These are phyloP conservation scores for Eupelmus urozonus DNA, from an alignment of 2,888 invertebrate species.

Conservation along the genomic window DNA sequence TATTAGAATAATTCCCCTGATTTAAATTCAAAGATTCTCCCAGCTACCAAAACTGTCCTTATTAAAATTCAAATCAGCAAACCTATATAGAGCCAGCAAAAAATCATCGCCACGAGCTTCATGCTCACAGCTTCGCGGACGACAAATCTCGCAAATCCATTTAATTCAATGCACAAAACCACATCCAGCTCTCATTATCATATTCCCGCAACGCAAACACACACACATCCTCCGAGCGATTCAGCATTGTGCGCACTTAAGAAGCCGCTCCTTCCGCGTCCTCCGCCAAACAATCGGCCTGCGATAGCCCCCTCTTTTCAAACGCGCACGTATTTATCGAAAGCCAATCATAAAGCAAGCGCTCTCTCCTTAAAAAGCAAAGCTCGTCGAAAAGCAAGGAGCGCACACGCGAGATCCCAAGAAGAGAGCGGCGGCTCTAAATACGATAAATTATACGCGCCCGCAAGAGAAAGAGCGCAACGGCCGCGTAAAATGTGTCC, in stretches of 20 bases:
- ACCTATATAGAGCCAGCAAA: too few relatives aligned
- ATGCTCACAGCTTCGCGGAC: neutral
- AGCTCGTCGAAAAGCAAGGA: conserved; percentile 2
- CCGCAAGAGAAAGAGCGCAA: conserved; percentile 3
- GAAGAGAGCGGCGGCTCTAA: conserved; percentile 5
- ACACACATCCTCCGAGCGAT: neutral
- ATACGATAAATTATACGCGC: conserved; percentile 50
- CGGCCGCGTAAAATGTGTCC: conserved; percentile 49
- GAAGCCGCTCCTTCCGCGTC: too few relatives aligned
- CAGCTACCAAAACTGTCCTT: too few relatives aligned
- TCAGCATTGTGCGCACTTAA: neutral
- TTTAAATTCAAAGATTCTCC: neutral
- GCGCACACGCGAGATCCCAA: neutral
- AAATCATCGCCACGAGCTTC: too few relatives aligned
- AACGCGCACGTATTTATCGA: conserved; percentile 9
- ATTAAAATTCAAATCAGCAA: too few relatives aligned
- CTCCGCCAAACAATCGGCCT: conserved; percentile 18
- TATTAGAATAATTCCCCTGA: neutral
- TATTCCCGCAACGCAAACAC: neutral
- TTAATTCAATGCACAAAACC: neutral
- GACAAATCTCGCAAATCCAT: neutral
- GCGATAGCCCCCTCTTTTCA: neutral
- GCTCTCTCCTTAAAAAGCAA: neutral
- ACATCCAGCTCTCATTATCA: conserved; percentile 2
- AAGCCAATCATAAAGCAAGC: conserved; percentile 31